Base-by-base conservation (phyloP, 2,113 vertebrate species). In the Psophia crepitans region DNA sequence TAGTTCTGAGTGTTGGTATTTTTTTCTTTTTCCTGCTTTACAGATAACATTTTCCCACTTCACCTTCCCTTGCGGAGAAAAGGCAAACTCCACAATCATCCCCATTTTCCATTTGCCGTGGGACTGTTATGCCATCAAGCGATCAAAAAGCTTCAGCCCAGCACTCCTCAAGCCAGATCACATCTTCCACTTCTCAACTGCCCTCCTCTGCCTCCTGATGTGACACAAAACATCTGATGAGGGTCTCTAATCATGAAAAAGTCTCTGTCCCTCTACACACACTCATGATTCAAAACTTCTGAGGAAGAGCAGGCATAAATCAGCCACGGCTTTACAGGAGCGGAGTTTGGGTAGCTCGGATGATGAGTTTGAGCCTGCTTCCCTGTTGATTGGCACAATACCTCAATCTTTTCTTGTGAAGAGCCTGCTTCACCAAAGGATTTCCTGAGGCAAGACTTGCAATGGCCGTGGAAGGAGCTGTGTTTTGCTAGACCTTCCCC, bases 321-420 rank as follows among this genome's bases (percentile, higher is more conserved):
- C 43, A 87, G 56, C 12, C 22, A 22, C 5, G 33, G 56, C n/a
- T 63, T 63, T 18, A 21, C 8, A 32, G 26, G 22, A 54, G 49
- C 28, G 71, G 60, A 37, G 19, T 12, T 2, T 3, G 51, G 37
- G 53, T 23, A 74, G 53, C 27, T 87, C 0, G 0, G 12, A 6
- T 3, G 27, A 24, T 17, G 58, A 83, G 7, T 28, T 76, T 49
- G 9, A n/a, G 21, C 5, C 22, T 17, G 16, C 19, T 93, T 75
- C 22, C 70, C 24, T 87, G 65, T 41, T 16, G 28, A 54, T 1
- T 66, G 39, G 35, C 21, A 26, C 12, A 32, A 19, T 1, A 69
- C 27, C 6, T 43, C 35, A 49, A 22, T 28, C 8, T 37, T 66
- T 63, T 39, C 58, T 41, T 49, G 8, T 19, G 66, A 76, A 83